phyloP scores from a whole-genome alignment of 2,797 vertebrate species.

The Acipenser transmontanus region DNA sequence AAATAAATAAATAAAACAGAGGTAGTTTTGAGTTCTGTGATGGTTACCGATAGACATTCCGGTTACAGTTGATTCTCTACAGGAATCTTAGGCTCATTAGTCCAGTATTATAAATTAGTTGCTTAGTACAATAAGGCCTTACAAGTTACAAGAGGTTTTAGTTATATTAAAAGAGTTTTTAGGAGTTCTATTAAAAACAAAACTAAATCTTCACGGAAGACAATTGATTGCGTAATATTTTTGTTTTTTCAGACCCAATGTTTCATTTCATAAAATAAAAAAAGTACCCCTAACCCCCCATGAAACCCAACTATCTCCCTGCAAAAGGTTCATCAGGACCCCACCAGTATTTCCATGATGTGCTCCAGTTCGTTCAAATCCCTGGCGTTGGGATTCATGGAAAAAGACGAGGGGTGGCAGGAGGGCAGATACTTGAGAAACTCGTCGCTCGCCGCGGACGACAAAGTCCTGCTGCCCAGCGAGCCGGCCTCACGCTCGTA shows the following conservation, averaged over 20 bases:
- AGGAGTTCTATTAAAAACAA: neutral
- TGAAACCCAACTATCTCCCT: neutral
- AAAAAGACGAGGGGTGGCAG: slow-evolving; percentile 33
- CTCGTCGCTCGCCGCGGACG: slow-evolving; percentile 27
- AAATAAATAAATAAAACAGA: neutral
- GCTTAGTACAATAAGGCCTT: neutral
- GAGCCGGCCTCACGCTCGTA: slow-evolving; percentile 53
- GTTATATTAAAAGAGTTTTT: neutral
- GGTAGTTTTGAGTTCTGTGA: neutral
- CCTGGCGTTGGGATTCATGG: slow-evolving; percentile 31
- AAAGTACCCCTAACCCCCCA: neutral
- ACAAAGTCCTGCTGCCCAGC: slow-evolving; percentile 29
- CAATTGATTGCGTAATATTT: neutral
- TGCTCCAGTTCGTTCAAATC: slow-evolving; percentile 67
- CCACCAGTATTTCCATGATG: slow-evolving; percentile 68
- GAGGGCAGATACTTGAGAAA: slow-evolving; percentile 19
- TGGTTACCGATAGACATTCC: neutral
- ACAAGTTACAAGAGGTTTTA: neutral
- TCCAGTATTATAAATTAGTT: neutral
- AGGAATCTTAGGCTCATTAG: neutral
- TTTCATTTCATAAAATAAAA: neutral
- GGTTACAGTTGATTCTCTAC: neutral
- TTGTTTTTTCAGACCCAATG: neutral
- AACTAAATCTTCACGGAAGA: slow-evolving; percentile 14
- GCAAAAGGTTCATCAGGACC: slow-evolving; percentile 44